Evolutionary conservation across 92 coral and sea anemone genomes (phyloP), one percentile per base, ranked within the genome.

Genomic region (Pocillopora meandrina): DNA sequence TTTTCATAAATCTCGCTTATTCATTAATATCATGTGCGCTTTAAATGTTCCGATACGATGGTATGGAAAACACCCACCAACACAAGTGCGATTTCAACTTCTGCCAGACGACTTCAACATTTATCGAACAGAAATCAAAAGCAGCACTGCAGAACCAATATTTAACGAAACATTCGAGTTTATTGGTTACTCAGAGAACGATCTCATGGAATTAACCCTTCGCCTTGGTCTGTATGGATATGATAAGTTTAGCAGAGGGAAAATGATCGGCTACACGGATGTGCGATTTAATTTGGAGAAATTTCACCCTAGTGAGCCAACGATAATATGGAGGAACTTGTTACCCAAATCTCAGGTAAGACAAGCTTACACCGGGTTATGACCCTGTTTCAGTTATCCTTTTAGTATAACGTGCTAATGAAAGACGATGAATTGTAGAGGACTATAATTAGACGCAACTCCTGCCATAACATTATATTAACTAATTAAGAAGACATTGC

Each of bases 131-230:
- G 91, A 87, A 65, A 84, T 94, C 31, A 93, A 89, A 72, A 69
- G 71, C 12, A 92, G 92, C 88, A 93, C 88, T 35, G 87, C 87
- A 17, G 92, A 90, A 79, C 98, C 98, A 15, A 95, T 94, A 47
- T 96, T 89, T 77, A 92, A 96, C 82, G 98, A 96, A 82, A 86
- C 98, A 18, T 89, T 90, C 67, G 98, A 94, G 89, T 96, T 96
- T 87, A 80, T 95, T 56, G 98, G 93, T 23, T 90, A 90, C 76
- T 81, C 94, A 0, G 85, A 92, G 72, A 82, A 90, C 52, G 98
- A 96, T 21, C 86, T 96, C 5, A 66, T 91, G 82, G 92, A 89
- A 35, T 36, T 90, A 33, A 91, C 91, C 60, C 87, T 96, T 68
- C 93, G 90, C 12, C 78, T 96, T 58, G 94, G 98, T 11, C 72